These are phyloP conservation scores for Rhea pennata DNA, from an alignment of 2,113 vertebrate species.

Conservation along the genomic window DNA sequence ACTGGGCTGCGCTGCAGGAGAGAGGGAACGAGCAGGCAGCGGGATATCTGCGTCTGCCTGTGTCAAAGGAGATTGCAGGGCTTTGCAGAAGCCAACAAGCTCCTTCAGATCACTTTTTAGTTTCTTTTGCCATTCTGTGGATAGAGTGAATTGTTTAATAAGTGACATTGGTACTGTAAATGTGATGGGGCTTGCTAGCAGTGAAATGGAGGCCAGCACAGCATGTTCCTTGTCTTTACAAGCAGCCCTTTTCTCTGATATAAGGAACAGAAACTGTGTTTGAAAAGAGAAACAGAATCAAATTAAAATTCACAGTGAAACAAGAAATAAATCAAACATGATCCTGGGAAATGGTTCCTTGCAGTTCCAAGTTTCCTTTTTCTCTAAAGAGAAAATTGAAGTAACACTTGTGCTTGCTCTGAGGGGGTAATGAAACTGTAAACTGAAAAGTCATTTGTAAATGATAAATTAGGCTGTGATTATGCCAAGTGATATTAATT, in stretches of 20 bases:
- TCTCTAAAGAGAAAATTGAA: slow-evolving; percentile 41
- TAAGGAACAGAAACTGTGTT: slow-evolving; percentile 39
- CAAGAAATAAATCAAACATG: slow-evolving; percentile 53
- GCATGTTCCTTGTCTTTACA: background rate
- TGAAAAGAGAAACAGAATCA: slow-evolving; percentile 52
- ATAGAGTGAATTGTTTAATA: background rate
- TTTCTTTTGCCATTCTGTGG: background rate
- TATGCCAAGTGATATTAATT: slow-evolving; percentile 62
- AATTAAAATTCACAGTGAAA: slow-evolving; percentile 52
- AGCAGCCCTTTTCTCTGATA: slow-evolving; percentile 8
- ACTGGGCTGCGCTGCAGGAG: background rate
- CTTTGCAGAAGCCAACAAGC: background rate
- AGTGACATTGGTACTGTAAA: background rate
- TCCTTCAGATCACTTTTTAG: background rate
- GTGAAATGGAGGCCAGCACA: background rate
- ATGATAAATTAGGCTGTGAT: slow-evolving; percentile 55
- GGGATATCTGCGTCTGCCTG: fast-evolving
- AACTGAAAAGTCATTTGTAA: slow-evolving; percentile 23
- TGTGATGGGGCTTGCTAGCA: background rate
- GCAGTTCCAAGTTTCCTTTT: slow-evolving; percentile 23
- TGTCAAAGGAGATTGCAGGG: background rate
- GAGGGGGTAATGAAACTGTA: slow-evolving; percentile 42
- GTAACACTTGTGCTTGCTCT: slow-evolving; percentile 36
- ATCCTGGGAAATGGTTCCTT: slow-evolving; percentile 27
- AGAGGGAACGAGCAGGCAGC: background rate